phyloP scores from a whole-genome alignment of 2,888 invertebrate species.

The Melanostoma mellinum region DNA sequence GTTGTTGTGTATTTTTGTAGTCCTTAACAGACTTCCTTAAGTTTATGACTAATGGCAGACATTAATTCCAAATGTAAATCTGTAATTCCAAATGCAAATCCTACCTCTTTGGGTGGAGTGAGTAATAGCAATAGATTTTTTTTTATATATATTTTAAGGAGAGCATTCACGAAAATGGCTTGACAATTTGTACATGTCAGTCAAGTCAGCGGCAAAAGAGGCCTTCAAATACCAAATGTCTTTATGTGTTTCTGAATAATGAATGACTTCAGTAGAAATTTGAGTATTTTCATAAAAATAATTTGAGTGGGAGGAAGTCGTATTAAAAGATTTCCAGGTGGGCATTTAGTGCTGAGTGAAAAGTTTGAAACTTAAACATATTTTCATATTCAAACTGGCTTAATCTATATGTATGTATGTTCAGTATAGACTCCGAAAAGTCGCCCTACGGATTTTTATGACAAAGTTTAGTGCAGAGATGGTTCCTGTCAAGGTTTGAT shows the following conservation, averaged over 20 bases:
- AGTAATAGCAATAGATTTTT: conserved; percentile 50
- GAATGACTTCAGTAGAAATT: conserved; percentile 20
- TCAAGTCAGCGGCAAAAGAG: conserved; percentile 19
- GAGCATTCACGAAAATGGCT: conserved; percentile 29
- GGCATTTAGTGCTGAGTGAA: no score
- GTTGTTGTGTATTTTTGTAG: conserved; percentile 41
- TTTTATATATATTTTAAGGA: not conserved
- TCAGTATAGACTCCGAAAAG: no score
- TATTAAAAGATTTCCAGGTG: no score
- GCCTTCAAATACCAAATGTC: conserved; percentile 15
- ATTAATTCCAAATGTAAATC: conserved; percentile 70
- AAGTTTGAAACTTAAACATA: no score
- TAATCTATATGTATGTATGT: no score
- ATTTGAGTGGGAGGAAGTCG: not conserved
- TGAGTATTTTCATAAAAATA: conserved; percentile 3
- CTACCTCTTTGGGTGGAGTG: conserved; percentile 45
- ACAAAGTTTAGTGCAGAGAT: no score
- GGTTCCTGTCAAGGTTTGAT: no score
- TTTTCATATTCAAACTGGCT: no score
- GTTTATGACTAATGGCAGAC: conserved; percentile 68
- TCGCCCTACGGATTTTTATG: no score
- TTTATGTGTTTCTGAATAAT: conserved; percentile 48
- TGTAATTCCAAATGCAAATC: conserved; percentile 69
- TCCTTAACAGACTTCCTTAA: conserved; percentile 54
- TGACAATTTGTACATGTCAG: conserved; percentile 63